Percentiles rank a stretch among this genome's conserved stretches.
These are phyloP conservation scores for Cephalopachus bancanus DNA, from an alignment of 2,797 vertebrate species.

Conservation along the genomic window DNA sequence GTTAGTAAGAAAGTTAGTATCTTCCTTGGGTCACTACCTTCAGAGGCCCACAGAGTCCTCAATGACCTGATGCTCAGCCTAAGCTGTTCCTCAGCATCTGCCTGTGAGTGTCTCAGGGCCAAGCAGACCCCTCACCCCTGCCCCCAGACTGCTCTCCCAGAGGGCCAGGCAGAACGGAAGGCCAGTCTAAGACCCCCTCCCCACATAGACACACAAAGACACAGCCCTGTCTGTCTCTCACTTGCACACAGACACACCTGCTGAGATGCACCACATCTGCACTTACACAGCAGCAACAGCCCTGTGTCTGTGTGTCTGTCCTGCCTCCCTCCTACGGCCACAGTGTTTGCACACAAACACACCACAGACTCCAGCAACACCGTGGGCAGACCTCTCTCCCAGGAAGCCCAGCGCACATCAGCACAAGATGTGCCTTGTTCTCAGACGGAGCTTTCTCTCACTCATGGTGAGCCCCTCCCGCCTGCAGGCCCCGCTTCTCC, in stretches of 20 bases:
- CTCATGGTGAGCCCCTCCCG: background rate
- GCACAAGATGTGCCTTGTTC: slow-evolving; percentile 82
- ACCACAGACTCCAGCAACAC: background rate
- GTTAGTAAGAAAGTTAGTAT: background rate
- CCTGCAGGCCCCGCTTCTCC: slow-evolving; percentile 74
- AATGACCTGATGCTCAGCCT: background rate
- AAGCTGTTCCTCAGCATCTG: background rate
- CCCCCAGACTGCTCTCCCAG: background rate
- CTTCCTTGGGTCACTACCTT: background rate
- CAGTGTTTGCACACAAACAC: background rate
- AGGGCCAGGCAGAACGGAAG: background rate
- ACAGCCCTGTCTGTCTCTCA: background rate
- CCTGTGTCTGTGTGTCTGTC: background rate
- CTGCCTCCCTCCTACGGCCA: background rate
- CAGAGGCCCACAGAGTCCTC: background rate
- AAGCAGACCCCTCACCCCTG: background rate
- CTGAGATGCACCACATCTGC: background rate
- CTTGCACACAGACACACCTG: background rate
- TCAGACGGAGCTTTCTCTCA: slow-evolving; percentile 45
- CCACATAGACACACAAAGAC: background rate
- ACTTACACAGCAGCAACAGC: background rate
- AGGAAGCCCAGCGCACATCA: slow-evolving; percentile 43
- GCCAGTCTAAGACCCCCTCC: background rate
- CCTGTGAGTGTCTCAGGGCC: background rate
- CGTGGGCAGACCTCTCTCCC: background rate